Base-by-base conservation (phyloP, 2,888 invertebrate species). In the Eupithecia centaureata region DNA sequence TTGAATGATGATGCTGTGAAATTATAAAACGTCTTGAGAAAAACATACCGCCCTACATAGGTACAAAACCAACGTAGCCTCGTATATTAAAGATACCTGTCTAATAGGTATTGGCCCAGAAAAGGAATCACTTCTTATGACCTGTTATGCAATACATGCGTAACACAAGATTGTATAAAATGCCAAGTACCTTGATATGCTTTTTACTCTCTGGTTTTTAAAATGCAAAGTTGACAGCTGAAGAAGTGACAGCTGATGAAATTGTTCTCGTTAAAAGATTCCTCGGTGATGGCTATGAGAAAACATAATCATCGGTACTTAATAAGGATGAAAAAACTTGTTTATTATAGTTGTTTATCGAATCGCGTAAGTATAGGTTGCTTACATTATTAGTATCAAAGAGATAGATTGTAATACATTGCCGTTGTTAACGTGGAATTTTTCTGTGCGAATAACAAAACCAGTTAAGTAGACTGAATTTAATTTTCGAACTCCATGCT, bases 241-340 rank as follows among this genome's bases (percentile, higher is more conserved):
- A 51, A 61, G 33, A 47, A 68, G 30, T 61, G 47, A 68, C 63
- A 35, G 18, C 32, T 47, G 60, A 63, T 61, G 51, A 64, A 57
- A n/a, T 60, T 57, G 67, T 60, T 28, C 60, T 64, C 27, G 32
- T 47, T 63, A 68, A 10, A 25, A 51, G 22, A 64, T 51, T 63
- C 51, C 61, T 51, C 28, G 28, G 32, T 42, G 58, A 59, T 59
- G 63, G 56, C 42, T 61, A 22, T 63, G 60, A 56, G 56, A 56
- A 63, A 63, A 67, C 59, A 32, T 42, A 57, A 30, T 61, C 30
- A 56, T 57, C 18, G 32, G 30, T 18, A 57, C n/a, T 12, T 15
- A 7, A 22, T 22, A 5, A n/a, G 10, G 22, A 22, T n/a, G 7
- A 51, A 51, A 51, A 22, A 51, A 25, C 25, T 25, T 18, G 51